phyloP scores from a whole-genome alignment of 2,888 invertebrate genomes.

The Lissonota sp. region DNA sequence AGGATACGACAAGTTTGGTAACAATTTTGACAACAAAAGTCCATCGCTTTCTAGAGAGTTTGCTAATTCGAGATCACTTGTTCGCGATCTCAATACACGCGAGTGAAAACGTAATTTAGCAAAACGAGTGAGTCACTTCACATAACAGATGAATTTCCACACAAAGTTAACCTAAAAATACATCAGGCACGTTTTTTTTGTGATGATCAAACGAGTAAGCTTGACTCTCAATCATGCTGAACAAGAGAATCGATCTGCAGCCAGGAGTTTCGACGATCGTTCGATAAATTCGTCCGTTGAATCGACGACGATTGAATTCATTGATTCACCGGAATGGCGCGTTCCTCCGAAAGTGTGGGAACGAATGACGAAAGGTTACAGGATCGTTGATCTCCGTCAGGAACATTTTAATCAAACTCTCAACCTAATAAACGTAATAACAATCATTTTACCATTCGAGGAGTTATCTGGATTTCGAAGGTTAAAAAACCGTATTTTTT shows the following conservation, averaged over 20 bases:
- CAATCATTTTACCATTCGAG: too few relatives aligned
- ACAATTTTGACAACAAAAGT: too few relatives aligned
- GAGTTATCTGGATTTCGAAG: too few relatives aligned
- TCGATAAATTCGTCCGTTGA: conserved; percentile 2
- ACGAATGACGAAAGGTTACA: conserved; percentile 69
- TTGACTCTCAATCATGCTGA: neutral
- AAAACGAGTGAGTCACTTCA: too few relatives aligned
- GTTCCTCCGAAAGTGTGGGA: conserved; percentile 67
- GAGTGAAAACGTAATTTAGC: too few relatives aligned
- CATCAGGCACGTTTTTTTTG: neutral
- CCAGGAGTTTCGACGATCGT: neutral
- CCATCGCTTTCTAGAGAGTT: too few relatives aligned
- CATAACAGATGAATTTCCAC: too few relatives aligned
- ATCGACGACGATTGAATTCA: neutral
- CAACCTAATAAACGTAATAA: conserved; percentile 69
- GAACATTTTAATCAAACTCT: conserved; percentile 64
- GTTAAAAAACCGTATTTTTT: too few relatives aligned
- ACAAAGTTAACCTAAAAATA: too few relatives aligned
- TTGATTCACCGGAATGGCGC: conserved; percentile 3
- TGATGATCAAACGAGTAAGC: conserved; percentile 40
- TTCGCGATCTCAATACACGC: too few relatives aligned
- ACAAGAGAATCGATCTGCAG: neutral
- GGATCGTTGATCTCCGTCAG: conserved; percentile 68
- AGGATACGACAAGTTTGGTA: too few relatives aligned
- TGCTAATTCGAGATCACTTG: too few relatives aligned